These are phyloP conservation scores for Drosophila tsacasi DNA, from an alignment of 1,140 invertebrate genomes.

Conservation along the genomic window DNA sequence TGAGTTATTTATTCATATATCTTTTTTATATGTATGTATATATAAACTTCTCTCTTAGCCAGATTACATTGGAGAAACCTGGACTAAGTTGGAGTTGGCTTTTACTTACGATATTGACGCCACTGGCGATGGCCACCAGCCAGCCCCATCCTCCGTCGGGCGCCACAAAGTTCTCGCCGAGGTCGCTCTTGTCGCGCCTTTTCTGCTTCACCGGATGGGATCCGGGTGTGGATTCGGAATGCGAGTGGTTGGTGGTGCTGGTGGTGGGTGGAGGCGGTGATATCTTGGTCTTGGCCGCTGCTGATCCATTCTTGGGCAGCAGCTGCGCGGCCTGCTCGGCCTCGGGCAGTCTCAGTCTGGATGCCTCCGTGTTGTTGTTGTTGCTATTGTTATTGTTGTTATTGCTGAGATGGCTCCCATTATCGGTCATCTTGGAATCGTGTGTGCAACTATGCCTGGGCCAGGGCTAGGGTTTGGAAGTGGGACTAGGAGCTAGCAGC, in stretches of 20 bases:
- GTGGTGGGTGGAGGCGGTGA: not conserved
- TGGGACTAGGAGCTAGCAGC: not conserved
- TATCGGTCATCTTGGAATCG: conserved; percentile 69
- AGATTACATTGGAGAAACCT: not conserved
- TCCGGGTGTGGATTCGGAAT: conserved; percentile 6
- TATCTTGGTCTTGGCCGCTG: conserved; percentile 13
- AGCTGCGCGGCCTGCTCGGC: conserved; percentile 35
- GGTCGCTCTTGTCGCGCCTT: conserved; percentile 79
- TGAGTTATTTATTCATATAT: not conserved
- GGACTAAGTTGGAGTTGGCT: not conserved
- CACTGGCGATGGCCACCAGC: conserved; percentile 81
- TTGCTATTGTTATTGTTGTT: conserved; percentile 44
- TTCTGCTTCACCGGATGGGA: conserved; percentile 67
- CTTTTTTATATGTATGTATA: too few species aligned
- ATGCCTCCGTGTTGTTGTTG: conserved; percentile 35
- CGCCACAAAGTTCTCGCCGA: conserved; percentile 81
- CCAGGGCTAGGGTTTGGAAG: not conserved
- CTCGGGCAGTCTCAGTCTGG: conserved; percentile 52
- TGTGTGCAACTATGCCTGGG: not conserved
- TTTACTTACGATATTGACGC: conserved; percentile 74
- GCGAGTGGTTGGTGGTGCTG: not conserved
- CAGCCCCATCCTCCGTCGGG: conserved; percentile 85
- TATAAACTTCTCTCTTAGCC: not conserved
- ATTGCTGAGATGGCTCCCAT: conserved; percentile 27
- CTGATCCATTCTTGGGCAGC: conserved; percentile 45